Evolutionary conservation across 1,140 invertebrate species (phyloP), one percentile per base, ranked within the genome.

Genomic region (Latrodectus geometricus): DNA sequence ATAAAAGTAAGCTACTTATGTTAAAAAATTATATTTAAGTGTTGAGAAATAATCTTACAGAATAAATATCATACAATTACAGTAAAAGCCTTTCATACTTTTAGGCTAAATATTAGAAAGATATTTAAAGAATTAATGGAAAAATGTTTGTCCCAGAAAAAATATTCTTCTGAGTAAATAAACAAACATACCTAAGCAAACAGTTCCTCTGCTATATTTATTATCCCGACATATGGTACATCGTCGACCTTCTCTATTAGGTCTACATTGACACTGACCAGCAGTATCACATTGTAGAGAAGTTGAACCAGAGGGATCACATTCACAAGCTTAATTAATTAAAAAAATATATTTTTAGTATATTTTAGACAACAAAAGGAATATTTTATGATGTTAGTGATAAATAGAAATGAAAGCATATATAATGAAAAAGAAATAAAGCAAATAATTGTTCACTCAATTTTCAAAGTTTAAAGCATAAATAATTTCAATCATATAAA

Each of bases 141-240:
- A 21, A 72, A 72, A 48, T 9, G 9, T n/a, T 23, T n/a, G 20
- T 61, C 12, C 4, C 56, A 61, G 3, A 61, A 69, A 11, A 69
- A 20, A 12, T n/a, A 4, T 20, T 5, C 14, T 50, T n/a, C 12
- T 73, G 12, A 73, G 11, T 7, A 14, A 11, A 0, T 12, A 54
- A 77, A 21, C 69, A 23, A n/a, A 87, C 78, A 78, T 81, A 90
- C 90, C 90, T 70, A 96, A 92, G 89, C 96, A 98, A 11, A 96
- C 96, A 65, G 94, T 93, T 88, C 96, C 95, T 21, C 96, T 92
- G 90, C 96, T 94, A 89, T 95, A 95, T 90, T 97, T 98, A 90
- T 98, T 98, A 89, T 97, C 96, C 91, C 97, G 97, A 90, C 97
- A 98, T 52, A 95, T 94, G 90, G 98, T 96, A 90, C 97, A 98